These are phyloP conservation scores for Andrena hattorfiana DNA, from an alignment of 2,888 invertebrate genomes.

Conservation along the genomic window DNA sequence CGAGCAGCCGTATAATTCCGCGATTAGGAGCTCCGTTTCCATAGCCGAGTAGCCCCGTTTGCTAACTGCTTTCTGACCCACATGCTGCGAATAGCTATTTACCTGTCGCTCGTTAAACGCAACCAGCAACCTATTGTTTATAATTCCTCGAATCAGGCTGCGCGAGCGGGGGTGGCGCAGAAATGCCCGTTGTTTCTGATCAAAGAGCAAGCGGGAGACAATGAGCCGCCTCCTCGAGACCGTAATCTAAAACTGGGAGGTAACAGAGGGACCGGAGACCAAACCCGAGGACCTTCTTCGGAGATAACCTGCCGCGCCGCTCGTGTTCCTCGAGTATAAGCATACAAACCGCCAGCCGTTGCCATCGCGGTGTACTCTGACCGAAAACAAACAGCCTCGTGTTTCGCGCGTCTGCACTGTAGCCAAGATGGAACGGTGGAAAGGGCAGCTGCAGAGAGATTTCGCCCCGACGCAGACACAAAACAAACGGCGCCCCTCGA, in stretches of 20 bases:
- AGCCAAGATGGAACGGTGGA: constrained; percentile 15
- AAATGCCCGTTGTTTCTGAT: constrained; percentile 11
- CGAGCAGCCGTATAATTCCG: background rate
- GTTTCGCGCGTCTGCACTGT: constrained; percentile 11
- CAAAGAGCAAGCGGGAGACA: background rate
- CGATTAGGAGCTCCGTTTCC: constrained; percentile 11
- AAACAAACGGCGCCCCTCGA: no score
- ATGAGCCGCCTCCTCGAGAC: constrained; percentile 10
- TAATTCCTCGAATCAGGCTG: constrained; percentile 17
- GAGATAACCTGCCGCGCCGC: constrained; percentile 4
- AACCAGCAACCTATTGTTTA: constrained; percentile 38
- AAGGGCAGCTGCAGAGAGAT: constrained; percentile 23
- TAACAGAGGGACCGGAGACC: background rate
- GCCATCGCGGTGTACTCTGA: constrained; percentile 19
- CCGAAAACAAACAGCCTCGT: constrained; percentile 43
- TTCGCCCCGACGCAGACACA: constrained; percentile 5
- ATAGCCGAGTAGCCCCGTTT: background rate
- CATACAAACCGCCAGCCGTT: constrained; percentile 29
- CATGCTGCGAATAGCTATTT: constrained; percentile 13
- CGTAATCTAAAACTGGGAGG: constrained; percentile 44
- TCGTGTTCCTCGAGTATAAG: constrained; percentile 10
- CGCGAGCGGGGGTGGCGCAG: background rate
- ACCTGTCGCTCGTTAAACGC: constrained; percentile 27
- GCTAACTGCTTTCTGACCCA: background rate
- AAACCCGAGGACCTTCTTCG: constrained; percentile 3